A percentile compares a stretch with the other conserved stretches of the same genome.
These are phyloP conservation scores for Cylindroiulus punctatus DNA, from an alignment of 2,888 invertebrate genomes.

Conservation along the genomic window DNA sequence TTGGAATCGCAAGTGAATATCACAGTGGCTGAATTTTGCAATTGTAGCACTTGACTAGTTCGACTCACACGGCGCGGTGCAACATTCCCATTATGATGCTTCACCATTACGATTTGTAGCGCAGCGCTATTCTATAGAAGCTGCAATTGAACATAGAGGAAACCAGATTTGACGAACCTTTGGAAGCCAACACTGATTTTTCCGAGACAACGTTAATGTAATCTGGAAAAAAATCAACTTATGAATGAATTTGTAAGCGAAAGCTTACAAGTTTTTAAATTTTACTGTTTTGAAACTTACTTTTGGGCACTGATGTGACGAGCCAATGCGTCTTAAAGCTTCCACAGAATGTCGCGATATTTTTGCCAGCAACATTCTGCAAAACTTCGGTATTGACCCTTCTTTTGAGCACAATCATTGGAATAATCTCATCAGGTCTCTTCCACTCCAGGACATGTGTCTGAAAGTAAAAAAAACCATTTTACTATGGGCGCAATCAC, in stretches of 20 bases:
- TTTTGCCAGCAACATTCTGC: not conserved
- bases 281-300: no score
- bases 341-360: not conserved
- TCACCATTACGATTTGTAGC: not conserved
- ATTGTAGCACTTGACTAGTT: conserved; percentile 25
- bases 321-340: conserved; percentile 5
- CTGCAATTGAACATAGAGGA: not conserved
- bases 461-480: not conserved
- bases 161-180: not conserved
- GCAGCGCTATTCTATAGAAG: not conserved
- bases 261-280: no score
- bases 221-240: not conserved
- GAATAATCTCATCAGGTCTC: conserved; percentile 15
- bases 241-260: no score
- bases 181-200: not conserved
- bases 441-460: conserved; percentile 3
- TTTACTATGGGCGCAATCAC: not conserved
- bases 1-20: conserved; percentile 20
- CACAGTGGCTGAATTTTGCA: not conserved
- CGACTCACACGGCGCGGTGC: not conserved
- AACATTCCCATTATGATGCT: not conserved
- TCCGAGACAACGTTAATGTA: not conserved
- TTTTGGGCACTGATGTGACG: not conserved
- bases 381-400: not conserved
- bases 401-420: conserved; percentile 37